Evolutionary conservation across 2,113 vertebrate species (phyloP).

Genomic region (Menidia beryllina): DNA sequence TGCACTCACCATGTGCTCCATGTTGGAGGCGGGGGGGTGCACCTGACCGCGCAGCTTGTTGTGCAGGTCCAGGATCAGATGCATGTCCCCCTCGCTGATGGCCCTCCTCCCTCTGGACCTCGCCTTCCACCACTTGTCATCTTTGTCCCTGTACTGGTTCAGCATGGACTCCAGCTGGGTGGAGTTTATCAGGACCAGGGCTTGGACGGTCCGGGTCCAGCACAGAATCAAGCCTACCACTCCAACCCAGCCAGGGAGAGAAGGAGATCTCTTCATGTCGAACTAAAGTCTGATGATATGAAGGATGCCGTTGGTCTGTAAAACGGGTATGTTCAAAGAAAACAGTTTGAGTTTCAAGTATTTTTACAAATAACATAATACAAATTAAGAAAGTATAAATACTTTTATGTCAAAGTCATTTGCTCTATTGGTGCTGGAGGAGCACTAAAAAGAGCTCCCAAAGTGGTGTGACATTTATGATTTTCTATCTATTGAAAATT

Average conservation of each 20-base stretch:
- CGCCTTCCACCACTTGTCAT: constrained; percentile 90
- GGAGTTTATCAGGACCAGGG: constrained; percentile 88
- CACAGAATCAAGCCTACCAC: constrained; percentile 81
- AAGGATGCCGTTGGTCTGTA: constrained; percentile 65
- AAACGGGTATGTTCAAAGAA: constrained; percentile 56
- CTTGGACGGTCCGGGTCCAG: constrained; percentile 81
- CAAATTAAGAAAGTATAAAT: too few relatives aligned
- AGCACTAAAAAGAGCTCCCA: not conserved
- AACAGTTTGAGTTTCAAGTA: not conserved
- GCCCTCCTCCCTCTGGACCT: constrained; percentile 93
- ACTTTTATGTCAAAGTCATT: too few relatives aligned
- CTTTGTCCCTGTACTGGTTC: constrained; percentile 91
- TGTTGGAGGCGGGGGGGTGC: constrained; percentile 95
- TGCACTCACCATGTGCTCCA: constrained; percentile 97
- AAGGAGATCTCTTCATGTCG: constrained; percentile 85
- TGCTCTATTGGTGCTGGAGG: too few relatives aligned
- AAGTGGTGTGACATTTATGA: constrained; percentile 7
- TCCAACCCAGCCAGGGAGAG: constrained; percentile 78
- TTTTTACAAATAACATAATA: too few relatives aligned
- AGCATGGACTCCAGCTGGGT: constrained; percentile 89
- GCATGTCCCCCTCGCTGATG: constrained; percentile 95
- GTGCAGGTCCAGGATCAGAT: constrained; percentile 96
- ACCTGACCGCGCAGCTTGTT: constrained; percentile 97
- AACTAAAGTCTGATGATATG: constrained; percentile 58
- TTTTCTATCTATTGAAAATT: not conserved